Percentiles rank a stretch among this genome's conserved stretches.
Evolutionary conservation across 1,140 invertebrate genomes (phyloP).

Genomic region (Luehdorfia chinensis): DNA sequence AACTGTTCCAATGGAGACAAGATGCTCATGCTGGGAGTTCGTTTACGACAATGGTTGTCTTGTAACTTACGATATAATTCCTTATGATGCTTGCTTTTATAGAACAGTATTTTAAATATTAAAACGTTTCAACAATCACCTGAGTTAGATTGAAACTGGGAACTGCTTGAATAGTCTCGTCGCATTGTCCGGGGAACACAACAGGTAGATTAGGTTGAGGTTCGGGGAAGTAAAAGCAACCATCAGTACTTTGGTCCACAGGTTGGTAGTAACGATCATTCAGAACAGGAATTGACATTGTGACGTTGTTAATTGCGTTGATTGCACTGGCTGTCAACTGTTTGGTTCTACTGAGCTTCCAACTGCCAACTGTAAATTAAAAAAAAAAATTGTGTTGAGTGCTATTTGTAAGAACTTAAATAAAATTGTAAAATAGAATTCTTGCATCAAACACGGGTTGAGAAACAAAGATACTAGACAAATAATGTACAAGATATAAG

Average conservation of each 20-base stretch:
- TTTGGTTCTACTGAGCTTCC: slow-evolving; percentile 55
- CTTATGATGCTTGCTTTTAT: too few relatives aligned
- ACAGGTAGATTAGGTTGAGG: slow-evolving; percentile 39
- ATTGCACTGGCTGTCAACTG: slow-evolving; percentile 20
- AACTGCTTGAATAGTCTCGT: slow-evolving; percentile 33
- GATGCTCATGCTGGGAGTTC: too few relatives aligned
- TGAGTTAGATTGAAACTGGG: slow-evolving; percentile 38
- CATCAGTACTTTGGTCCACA: slow-evolving; percentile 31
- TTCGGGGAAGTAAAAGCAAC: slow-evolving; percentile 56
- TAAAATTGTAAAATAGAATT: too few relatives aligned
- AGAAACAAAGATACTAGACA: too few relatives aligned
- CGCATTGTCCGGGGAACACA: slow-evolving; percentile 52
- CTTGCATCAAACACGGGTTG: too few relatives aligned
- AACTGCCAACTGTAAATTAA: slow-evolving; percentile 47
- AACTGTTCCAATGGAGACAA: too few relatives aligned
- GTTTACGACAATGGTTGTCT: too few relatives aligned
- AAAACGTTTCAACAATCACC: slow-evolving; percentile 35
- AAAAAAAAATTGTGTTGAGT: too few relatives aligned
- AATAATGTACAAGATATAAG: too few relatives aligned
- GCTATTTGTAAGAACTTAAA: too few relatives aligned
- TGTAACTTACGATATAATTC: too few relatives aligned
- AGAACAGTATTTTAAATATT: too few relatives aligned
- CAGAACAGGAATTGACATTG: slow-evolving; percentile 32
- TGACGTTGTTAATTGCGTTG: slow-evolving; percentile 27
- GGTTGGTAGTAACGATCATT: slow-evolving; percentile 37